phyloP scores from a whole-genome alignment of 2,888 invertebrate species.

The Catocala fraxini region DNA sequence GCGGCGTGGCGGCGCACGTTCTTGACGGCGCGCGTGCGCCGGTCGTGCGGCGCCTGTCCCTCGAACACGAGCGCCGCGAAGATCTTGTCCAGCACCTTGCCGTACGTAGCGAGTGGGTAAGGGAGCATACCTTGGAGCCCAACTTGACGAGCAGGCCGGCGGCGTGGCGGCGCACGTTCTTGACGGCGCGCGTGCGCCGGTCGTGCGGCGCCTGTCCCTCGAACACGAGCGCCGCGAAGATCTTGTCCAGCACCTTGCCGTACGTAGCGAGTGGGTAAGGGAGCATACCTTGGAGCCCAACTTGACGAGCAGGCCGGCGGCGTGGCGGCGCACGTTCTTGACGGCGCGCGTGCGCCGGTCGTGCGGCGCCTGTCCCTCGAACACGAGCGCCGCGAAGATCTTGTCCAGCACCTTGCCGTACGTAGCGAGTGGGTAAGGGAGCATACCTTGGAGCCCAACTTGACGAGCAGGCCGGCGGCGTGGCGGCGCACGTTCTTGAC shows the following conservation, averaged over 20 bases:
- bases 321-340: constrained; percentile 95
- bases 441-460: constrained; percentile 85
- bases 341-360: constrained; percentile 91
- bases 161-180: constrained; percentile 95
- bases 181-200: constrained; percentile 91
- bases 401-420: constrained; percentile 91
- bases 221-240: constrained; percentile 94
- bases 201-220: constrained; percentile 89
- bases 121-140: constrained; percentile 57
- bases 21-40: constrained; percentile 92
- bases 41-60: constrained; percentile 88
- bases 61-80: constrained; percentile 94
- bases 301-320: constrained; percentile 96
- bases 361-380: constrained; percentile 89
- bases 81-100: constrained; percentile 93
- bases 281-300: constrained; percentile 77
- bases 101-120: not conserved
- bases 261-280: too few relatives aligned
- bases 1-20: constrained; percentile 96
- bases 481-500: constrained; percentile 96
- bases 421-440: too few relatives aligned
- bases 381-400: constrained; percentile 94
- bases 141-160: constrained; percentile 96
- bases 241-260: constrained; percentile 92
- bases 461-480: constrained; percentile 96